phyloP scores from a whole-genome alignment of 2,888 invertebrate species.

The Cataglyphis livida region DNA sequence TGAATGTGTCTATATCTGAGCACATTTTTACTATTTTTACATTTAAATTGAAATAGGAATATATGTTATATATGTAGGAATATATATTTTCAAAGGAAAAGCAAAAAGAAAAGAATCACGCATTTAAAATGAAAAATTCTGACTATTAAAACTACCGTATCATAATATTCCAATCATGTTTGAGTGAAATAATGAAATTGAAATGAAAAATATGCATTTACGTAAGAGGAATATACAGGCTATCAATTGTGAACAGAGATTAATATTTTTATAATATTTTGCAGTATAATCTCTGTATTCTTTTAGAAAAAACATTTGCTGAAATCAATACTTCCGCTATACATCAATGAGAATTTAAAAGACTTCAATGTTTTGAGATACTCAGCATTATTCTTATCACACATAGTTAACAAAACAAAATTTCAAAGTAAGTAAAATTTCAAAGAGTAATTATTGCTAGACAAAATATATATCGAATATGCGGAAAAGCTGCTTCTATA shows the following conservation, averaged over 20 bases:
- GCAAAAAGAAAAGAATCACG: neutral
- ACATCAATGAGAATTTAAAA: neutral
- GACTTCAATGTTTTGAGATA: neutral
- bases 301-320: constrained; percentile 26
- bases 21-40: neutral
- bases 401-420: neutral
- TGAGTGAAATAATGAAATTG: neutral
- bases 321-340: constrained; percentile 7
- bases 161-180: neutral
- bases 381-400: constrained; percentile 33
- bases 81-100: neutral
- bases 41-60: neutral
- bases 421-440: neutral
- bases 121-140: neutral
- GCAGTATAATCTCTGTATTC: constrained; percentile 2
- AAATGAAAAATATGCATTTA: neutral
- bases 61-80: neutral
- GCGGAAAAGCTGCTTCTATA: neutral
- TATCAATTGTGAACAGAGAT: constrained; percentile 13
- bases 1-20: neutral
- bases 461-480: neutral
- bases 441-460: neutral
- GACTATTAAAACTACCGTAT: neutral
- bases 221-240: neutral
- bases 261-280: constrained; percentile 25